phyloP scores from a whole-genome alignment of 2,113 vertebrate genomes.

The Thymallus thymallus region DNA sequence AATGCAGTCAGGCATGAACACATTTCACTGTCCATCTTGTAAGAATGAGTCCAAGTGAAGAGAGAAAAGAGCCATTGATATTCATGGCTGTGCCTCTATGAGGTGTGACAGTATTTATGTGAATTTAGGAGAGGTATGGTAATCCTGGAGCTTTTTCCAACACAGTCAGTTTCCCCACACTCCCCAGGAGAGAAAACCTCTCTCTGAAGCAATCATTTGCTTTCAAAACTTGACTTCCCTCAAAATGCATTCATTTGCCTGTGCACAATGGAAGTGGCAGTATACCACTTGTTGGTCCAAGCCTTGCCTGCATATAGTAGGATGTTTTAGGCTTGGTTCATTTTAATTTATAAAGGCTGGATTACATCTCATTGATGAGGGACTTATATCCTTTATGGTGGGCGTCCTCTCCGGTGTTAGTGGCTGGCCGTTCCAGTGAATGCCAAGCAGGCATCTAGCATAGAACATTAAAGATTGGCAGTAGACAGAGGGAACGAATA shows the following conservation, averaged over 20 bases:
- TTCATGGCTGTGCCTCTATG: slow-evolving; percentile 65
- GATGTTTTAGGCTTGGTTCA: slow-evolving; percentile 49
- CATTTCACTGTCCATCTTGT: slow-evolving; percentile 68
- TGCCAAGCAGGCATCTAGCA: slow-evolving; percentile 51
- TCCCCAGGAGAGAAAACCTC: slow-evolving; percentile 24
- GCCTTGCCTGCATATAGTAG: slow-evolving; percentile 40
- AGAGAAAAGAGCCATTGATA: slow-evolving; percentile 67
- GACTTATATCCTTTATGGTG: slow-evolving; percentile 38
- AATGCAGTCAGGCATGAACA: slow-evolving; percentile 64
- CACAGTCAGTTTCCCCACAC: slow-evolving; percentile 31
- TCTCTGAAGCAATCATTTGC: slow-evolving; percentile 60
- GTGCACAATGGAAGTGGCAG: slow-evolving; percentile 41
- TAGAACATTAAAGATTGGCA: slow-evolving; percentile 54
- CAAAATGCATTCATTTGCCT: slow-evolving; percentile 54
- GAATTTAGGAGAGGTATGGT: slow-evolving; percentile 64
- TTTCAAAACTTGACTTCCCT: slow-evolving; percentile 59
- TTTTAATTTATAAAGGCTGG: slow-evolving; percentile 40
- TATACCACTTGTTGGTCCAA: slow-evolving; percentile 46
- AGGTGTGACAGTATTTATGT: slow-evolving; percentile 64
- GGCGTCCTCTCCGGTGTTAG: slow-evolving; percentile 25
- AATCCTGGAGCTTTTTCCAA: slow-evolving; percentile 59
- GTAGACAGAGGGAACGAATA: slow-evolving; percentile 55
- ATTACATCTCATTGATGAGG: slow-evolving; percentile 42
- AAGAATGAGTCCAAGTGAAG: slow-evolving; percentile 59
- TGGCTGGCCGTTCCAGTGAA: slow-evolving; percentile 47